phyloP scores from a whole-genome alignment of 2,113 vertebrate genomes.

The Nestor notabilis region DNA sequence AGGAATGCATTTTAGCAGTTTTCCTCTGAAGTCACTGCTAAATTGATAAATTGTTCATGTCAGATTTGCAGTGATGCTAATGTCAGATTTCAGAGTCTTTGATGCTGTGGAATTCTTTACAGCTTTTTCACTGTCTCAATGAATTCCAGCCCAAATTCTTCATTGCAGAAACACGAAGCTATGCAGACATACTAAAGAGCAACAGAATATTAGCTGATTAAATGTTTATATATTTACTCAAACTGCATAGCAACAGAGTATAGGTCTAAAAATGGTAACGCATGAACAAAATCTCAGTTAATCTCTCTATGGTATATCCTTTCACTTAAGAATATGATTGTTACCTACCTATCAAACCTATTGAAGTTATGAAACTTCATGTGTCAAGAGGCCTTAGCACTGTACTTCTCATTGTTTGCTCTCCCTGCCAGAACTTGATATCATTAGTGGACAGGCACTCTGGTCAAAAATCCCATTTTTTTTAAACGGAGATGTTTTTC shows the following conservation, averaged over 20 bases:
- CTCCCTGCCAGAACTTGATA: conserved; percentile 50
- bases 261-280: not conserved
- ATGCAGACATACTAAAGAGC: not conserved
- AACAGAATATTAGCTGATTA: conserved; percentile 45
- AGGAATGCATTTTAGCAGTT: conserved; percentile 42
- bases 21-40: conserved; percentile 37
- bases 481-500: conserved; percentile 12
- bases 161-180: not conserved
- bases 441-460: conserved; percentile 32
- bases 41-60: conserved; percentile 62
- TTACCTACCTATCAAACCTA: conserved; percentile 33
- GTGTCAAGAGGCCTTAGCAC: conserved; percentile 13
- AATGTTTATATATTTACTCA: conserved; percentile 51
- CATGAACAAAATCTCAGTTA: not conserved
- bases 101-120: conserved; percentile 17
- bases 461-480: conserved; percentile 19
- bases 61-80: conserved; percentile 47
- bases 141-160: conserved; percentile 23
- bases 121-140: not conserved
- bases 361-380: conserved; percentile 60
- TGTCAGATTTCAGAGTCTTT: conserved; percentile 51
- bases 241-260: not conserved
- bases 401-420: conserved; percentile 56
- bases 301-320: conserved; percentile 14
- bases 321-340: conserved; percentile 48